phyloP scores from a whole-genome alignment of 1,140 invertebrate genomes.

The Papilio glaucus region DNA sequence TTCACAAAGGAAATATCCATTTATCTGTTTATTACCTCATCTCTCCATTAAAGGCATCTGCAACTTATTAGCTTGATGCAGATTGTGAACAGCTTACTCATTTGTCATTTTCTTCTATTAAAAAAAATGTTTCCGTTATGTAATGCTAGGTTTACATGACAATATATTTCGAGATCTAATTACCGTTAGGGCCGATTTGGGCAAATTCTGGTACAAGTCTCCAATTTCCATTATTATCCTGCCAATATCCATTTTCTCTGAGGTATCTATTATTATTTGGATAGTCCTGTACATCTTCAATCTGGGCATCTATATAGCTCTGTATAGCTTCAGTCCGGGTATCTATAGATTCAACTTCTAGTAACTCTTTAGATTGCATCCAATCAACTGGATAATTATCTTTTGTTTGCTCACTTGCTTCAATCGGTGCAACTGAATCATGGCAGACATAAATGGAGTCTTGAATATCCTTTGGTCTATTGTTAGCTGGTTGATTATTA shows the following conservation, averaged over 20 bases:
- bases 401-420: background rate
- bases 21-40: too few species aligned
- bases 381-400: background rate
- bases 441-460: background rate
- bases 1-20: too few species aligned
- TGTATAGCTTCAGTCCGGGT: background rate
- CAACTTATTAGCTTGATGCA: too few species aligned
- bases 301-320: background rate
- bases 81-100: too few species aligned
- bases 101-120: too few species aligned
- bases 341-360: background rate
- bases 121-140: too few species aligned
- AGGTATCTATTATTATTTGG: background rate
- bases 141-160: background rate
- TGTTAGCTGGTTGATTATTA: background rate
- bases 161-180: background rate
- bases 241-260: background rate
- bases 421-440: background rate
- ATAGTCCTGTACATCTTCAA: conserved; percentile 8
- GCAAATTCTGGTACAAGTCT: background rate
- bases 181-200: background rate
- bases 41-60: too few species aligned
- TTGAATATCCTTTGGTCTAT: background rate
- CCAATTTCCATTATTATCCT: conserved; percentile 28
- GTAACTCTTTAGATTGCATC: background rate